Conservation (phyloP, 2,888 invertebrate species). For the Timandra comae region DNA sequence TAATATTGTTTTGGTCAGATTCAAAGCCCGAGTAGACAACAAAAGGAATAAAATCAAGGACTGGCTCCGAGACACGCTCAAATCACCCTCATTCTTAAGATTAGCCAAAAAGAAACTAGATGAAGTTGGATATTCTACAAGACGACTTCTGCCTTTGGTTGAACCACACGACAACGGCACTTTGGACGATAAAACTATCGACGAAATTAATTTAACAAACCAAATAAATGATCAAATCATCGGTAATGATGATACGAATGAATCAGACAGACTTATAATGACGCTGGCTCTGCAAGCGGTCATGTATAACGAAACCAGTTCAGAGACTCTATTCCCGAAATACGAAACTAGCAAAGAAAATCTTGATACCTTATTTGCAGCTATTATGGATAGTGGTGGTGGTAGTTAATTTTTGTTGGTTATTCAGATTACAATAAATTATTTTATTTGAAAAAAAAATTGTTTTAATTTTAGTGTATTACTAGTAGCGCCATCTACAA, state of each 20-base stretch:
- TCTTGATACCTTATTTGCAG: too few species aligned
- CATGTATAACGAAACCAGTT: slow-evolving; percentile 29
- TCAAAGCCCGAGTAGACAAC: slow-evolving; percentile 59
- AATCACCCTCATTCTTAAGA: slow-evolving; percentile 53
- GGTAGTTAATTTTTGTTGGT: too few species aligned
- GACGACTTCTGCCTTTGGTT: background rate
- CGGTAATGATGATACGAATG: slow-evolving; percentile 37
- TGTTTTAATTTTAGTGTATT: too few species aligned
- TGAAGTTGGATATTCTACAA: slow-evolving; percentile 37
- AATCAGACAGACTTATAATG: slow-evolving; percentile 46
- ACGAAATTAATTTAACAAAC: slow-evolving; percentile 57
- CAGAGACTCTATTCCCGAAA: slow-evolving; percentile 5
- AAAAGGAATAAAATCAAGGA: slow-evolving; percentile 63
- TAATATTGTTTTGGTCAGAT: too few species aligned
- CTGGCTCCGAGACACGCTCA: slow-evolving; percentile 59
- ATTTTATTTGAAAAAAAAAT: too few species aligned
- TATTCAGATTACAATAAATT: too few species aligned
- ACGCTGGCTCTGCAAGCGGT: slow-evolving; percentile 55
- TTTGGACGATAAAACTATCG: slow-evolving; percentile 48
- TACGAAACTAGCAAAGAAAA: background rate
- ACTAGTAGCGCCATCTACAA: too few species aligned
- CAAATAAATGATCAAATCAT: slow-evolving; percentile 55
- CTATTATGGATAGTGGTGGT: too few species aligned
- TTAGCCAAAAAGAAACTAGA: slow-evolving; percentile 55
- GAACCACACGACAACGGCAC: slow-evolving; percentile 18